phyloP scores from a whole-genome alignment of 2,797 vertebrate genomes.

The Lepidocolaptes lacrymiger region DNA sequence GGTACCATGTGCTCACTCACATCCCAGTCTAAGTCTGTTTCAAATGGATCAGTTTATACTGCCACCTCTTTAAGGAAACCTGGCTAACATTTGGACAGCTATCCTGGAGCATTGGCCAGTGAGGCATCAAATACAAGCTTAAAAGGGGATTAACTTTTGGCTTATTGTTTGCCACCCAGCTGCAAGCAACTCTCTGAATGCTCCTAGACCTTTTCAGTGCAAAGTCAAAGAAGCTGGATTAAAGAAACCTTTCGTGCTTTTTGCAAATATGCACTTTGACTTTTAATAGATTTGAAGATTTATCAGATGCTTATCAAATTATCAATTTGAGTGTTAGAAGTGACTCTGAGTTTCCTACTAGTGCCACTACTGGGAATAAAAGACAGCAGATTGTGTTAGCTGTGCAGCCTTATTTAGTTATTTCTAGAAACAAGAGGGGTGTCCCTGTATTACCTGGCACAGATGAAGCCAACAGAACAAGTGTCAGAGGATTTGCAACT shows the following conservation, averaged over 20 bases:
- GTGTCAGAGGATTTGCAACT: neutral
- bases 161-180: neutral
- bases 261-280: neutral
- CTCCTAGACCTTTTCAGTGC: neutral
- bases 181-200: neutral
- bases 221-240: neutral
- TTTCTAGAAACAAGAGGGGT: neutral
- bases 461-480: neutral
- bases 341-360: neutral
- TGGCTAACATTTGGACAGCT: neutral
- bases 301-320: neutral
- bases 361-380: neutral
- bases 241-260: neutral
- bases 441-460: neutral
- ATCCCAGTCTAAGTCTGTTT: accelerated
- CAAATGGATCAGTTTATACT: neutral
- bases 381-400: neutral
- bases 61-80: neutral
- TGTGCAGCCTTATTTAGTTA: neutral
- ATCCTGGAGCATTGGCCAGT: neutral
- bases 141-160: neutral
- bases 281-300: neutral
- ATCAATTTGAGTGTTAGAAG: neutral
- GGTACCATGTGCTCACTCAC: neutral
- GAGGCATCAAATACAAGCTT: neutral